These are phyloP conservation scores for Urophycis tenuis DNA, from an alignment of 2,797 vertebrate species.

Conservation along the genomic window DNA sequence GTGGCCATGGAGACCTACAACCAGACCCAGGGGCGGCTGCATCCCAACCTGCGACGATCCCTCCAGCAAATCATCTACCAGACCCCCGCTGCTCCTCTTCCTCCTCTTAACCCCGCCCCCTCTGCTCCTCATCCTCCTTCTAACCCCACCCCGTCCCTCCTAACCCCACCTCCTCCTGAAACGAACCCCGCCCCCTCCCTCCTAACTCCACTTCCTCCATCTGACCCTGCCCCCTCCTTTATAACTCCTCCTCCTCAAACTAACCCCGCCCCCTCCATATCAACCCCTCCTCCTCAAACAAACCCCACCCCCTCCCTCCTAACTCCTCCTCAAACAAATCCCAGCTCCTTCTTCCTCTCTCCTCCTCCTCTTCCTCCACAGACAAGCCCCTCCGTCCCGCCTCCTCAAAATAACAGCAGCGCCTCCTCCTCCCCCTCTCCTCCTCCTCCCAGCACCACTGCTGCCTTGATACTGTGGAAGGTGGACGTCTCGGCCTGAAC, in stretches of 20 bases:
- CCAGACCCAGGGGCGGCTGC: slow-evolving; percentile 88
- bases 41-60: slow-evolving; percentile 87
- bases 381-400: no score
- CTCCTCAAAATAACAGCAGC: not conserved
- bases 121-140: slow-evolving; percentile 15
- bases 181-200: slow-evolving; percentile 37
- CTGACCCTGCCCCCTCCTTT: not conserved
- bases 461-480: not conserved
- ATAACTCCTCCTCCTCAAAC: not conserved
- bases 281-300: not conserved
- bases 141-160: not conserved
- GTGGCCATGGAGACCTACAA: slow-evolving; percentile 90
- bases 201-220: not conserved
- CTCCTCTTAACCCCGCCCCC: slow-evolving; percentile 30
- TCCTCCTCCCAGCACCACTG: not conserved
- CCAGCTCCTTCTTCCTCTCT: slow-evolving; percentile 23
- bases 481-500: slow-evolving; percentile 2
- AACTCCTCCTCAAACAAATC: not conserved
- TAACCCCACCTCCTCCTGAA: not conserved
- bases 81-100: slow-evolving; percentile 47
- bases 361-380: slow-evolving; percentile 20
- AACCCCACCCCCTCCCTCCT: not conserved
- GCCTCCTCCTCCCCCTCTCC: not conserved
- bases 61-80: slow-evolving; percentile 90
- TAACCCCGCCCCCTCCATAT: slow-evolving; percentile 37